Conservation (phyloP, 2,797 vertebrate species). For the Crax fasciolata region DNA sequence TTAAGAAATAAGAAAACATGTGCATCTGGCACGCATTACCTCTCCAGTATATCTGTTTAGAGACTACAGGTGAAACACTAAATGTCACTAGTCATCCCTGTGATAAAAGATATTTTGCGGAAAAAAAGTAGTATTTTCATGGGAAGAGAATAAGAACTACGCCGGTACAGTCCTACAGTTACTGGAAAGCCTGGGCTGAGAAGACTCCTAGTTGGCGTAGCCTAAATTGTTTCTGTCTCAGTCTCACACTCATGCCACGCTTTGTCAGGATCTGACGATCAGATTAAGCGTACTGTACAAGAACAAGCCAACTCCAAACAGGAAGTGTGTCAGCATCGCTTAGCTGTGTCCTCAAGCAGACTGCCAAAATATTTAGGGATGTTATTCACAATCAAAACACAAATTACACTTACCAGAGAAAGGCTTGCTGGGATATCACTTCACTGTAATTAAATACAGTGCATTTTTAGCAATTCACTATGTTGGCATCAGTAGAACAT, state of each 20-base stretch:
- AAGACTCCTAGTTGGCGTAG: background rate
- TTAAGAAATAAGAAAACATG: background rate
- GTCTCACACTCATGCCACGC: background rate
- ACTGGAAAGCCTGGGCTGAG: background rate
- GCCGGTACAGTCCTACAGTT: background rate
- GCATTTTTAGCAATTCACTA: background rate
- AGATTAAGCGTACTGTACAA: background rate
- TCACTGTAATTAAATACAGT: background rate
- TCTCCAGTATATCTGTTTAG: background rate
- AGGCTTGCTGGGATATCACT: background rate
- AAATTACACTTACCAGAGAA: background rate
- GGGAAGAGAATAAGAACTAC: background rate
- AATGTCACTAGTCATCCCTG: background rate
- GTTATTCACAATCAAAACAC: slow-evolving; percentile 26
- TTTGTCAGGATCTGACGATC: background rate
- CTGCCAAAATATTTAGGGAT: slow-evolving; percentile 52
- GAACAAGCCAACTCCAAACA: slow-evolving; percentile 41
- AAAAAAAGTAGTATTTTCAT: background rate
- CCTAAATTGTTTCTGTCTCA: background rate
- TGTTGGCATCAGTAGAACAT: background rate
- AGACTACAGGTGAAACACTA: background rate
- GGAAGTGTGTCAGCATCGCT: slow-evolving; percentile 37
- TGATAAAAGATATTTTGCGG: background rate
- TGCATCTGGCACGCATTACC: background rate
- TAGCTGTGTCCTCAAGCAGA: background rate